Evolutionary conservation across 1,140 invertebrate genomes (phyloP).

Genomic region (Streblospio benedicti): DNA sequence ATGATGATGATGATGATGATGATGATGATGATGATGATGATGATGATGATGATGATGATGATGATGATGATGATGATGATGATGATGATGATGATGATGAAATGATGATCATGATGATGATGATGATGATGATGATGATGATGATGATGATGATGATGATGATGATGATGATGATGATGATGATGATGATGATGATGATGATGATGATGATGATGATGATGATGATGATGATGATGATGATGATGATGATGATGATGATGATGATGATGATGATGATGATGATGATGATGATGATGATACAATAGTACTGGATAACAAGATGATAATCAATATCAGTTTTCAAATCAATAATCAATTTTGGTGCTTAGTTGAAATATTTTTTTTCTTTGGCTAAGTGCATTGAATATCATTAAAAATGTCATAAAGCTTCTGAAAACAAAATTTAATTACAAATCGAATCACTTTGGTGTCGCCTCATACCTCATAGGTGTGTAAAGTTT

Average conservation of each 20-base stretch:
- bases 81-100: not conserved
- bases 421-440: too few relatives aligned
- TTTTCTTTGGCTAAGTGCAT: too few relatives aligned
- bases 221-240: slow-evolving; percentile 6
- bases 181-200: not conserved
- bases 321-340: too few relatives aligned
- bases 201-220: slow-evolving; percentile 6
- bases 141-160: slow-evolving; percentile 10
- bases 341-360: too few relatives aligned
- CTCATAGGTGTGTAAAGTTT: too few relatives aligned
- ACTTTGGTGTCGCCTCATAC: too few relatives aligned
- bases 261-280: slow-evolving; percentile 14
- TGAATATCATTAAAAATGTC: too few relatives aligned
- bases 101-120: not conserved
- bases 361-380: too few relatives aligned
- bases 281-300: not conserved
- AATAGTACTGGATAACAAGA: too few relatives aligned
- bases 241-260: slow-evolving; percentile 9
- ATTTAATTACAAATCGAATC: too few relatives aligned
- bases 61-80: slow-evolving; percentile 11
- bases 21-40: not conserved
- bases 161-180: slow-evolving; percentile 1
- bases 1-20: not conserved
- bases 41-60: not conserved
- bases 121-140: slow-evolving; percentile 9